These are phyloP conservation scores for Poeciliopsis paucimaculata DNA, from an alignment of 2,797 vertebrate species.

Conservation along the genomic window DNA sequence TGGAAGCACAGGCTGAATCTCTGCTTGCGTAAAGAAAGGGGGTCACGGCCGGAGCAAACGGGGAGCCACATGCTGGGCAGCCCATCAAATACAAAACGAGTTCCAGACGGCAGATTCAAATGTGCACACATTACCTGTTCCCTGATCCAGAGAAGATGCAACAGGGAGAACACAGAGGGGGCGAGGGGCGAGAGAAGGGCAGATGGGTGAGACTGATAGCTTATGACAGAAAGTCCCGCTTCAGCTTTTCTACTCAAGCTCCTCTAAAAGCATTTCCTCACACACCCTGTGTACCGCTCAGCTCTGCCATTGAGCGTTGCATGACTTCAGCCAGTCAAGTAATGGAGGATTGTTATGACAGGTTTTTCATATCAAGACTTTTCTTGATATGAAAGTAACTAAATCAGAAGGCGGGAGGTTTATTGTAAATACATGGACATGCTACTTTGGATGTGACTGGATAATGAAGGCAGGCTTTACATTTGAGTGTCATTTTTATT, in stretches of 20 bases:
- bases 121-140: constrained; percentile 32
- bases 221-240: constrained; percentile 46
- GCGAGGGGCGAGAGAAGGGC: neutral
- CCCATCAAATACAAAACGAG: constrained; percentile 1
- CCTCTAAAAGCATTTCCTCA: constrained; percentile 21
- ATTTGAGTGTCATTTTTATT: too few species aligned
- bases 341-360: neutral
- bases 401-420: neutral
- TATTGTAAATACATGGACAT: neutral
- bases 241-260: constrained; percentile 16
- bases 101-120: neutral
- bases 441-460: neutral
- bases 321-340: constrained; percentile 14
- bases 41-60: constrained; percentile 17
- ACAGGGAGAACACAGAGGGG: neutral
- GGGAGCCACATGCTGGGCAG: neutral
- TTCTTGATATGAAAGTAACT: neutral
- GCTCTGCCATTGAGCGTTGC: constrained; percentile 2
- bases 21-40: neutral
- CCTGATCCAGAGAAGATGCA: constrained; percentile 30
- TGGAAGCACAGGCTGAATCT: neutral
- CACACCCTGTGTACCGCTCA: neutral
- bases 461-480: neutral
- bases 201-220: constrained; percentile 21
- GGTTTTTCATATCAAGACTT: neutral